A percentile compares a stretch with the other conserved stretches of the same genome.
Conservation (phyloP, 2,113 vertebrate genomes). For the Sus scrofa region T2T-Sscrofa CM000816.6:56800001-56800500, state of each 20-base stretch:
- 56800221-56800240: constrained; percentile 75
- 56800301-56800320: constrained; percentile 73
- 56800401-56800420: constrained; percentile 60
- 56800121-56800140: constrained; percentile 73
- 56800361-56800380: constrained; percentile 75
- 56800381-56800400: constrained; percentile 64
- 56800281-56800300: constrained; percentile 65
- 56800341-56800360: constrained; percentile 66
- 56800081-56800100: constrained; percentile 80
- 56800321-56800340: constrained; percentile 60
- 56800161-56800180: constrained; percentile 35
- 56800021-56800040: constrained; percentile 81
- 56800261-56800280: constrained; percentile 77
- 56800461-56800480: constrained; percentile 77
- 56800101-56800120: constrained; percentile 70
- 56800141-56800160: constrained; percentile 65
- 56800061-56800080: constrained; percentile 83
- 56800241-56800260: constrained; percentile 56
- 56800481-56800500: constrained; percentile 83
- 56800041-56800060: constrained; percentile 81
- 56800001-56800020: constrained; percentile 85
- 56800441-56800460: constrained; percentile 71
- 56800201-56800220: constrained; percentile 67
- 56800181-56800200: constrained; percentile 68
- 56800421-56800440: constrained; percentile 66